These are phyloP conservation scores for Sphaeramia orbicularis DNA, from an alignment of 2,797 vertebrate genomes.

Conservation along the genomic window DNA sequence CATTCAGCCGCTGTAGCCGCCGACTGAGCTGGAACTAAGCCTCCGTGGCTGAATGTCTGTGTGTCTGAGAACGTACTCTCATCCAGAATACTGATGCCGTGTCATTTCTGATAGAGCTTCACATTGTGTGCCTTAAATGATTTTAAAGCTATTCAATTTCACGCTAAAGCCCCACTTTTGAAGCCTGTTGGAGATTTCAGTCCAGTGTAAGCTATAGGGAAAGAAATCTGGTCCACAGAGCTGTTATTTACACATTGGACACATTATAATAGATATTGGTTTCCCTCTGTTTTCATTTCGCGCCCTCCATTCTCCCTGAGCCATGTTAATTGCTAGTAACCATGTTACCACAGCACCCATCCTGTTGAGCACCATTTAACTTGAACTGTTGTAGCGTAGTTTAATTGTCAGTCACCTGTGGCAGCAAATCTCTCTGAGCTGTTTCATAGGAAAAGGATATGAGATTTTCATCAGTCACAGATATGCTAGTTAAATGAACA, in stretches of 20 bases:
- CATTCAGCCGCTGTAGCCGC: constrained; percentile 30
- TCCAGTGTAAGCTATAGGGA: constrained; percentile 3
- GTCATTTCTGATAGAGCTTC: constrained; percentile 45
- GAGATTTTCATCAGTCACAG: constrained; percentile 64
- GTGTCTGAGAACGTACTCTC: constrained; percentile 38
- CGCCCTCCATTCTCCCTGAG: constrained; percentile 16
- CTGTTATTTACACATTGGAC: constrained; percentile 1
- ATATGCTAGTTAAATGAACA: constrained; percentile 56
- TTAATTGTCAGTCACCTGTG: constrained; percentile 61
- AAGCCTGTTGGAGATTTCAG: constrained; percentile 4
- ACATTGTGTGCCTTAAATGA: constrained; percentile 32
- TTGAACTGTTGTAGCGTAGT: constrained; percentile 36
- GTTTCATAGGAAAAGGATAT: constrained; percentile 31
- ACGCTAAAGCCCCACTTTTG: constrained; percentile 39
- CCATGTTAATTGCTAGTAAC: constrained; percentile 27
- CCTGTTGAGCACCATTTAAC: constrained; percentile 22
- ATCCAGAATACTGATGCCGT: constrained; percentile 54
- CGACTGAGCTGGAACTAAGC: constrained; percentile 53
- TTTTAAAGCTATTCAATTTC: constrained; percentile 64
- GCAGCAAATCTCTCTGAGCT: constrained; percentile 44
- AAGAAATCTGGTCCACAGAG: constrained; percentile 8
- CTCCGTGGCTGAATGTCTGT: constrained; percentile 54
- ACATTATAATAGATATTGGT: constrained; percentile 14
- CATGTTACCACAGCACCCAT: constrained; percentile 8
- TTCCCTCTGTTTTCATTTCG: constrained; percentile 12